These are phyloP conservation scores for Cantharis flavilabris DNA, from an alignment of 2,888 invertebrate genomes.

Conservation along the genomic window DNA sequence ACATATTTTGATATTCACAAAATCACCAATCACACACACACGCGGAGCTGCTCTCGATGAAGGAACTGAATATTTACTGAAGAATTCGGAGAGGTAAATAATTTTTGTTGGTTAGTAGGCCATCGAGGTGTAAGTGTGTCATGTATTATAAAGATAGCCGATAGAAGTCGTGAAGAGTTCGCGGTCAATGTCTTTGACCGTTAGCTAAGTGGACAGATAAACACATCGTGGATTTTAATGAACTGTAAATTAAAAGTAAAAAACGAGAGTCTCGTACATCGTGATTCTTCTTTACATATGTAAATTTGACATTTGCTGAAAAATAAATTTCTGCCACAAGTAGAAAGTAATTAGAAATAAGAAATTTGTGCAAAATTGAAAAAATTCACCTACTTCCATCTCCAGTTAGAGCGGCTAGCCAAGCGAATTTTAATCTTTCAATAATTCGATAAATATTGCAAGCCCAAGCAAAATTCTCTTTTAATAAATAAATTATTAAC, in stretches of 20 bases:
- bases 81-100: background rate
- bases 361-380: background rate
- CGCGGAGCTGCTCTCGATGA: background rate
- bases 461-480: background rate
- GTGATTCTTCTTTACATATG: background rate
- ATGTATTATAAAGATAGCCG: conserved; percentile 3
- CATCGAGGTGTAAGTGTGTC: conserved; percentile 19
- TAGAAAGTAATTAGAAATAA: background rate
- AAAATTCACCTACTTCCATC: background rate
- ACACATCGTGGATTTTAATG: background rate
- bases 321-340: background rate
- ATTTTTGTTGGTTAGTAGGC: conserved; percentile 16
- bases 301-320: background rate
- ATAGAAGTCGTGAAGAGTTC: background rate
- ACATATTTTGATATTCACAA: background rate
- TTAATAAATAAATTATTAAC: background rate
- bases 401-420: background rate
- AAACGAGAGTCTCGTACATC: background rate
- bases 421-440: background rate
- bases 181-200: conserved; percentile 19
- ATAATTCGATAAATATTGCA: background rate
- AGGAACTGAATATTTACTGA: background rate
- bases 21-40: background rate
- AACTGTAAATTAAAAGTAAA: background rate
- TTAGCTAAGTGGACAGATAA: conserved; percentile 3